Percentiles rank a stretch among this genome's conserved stretches.
Conservation (phyloP, 2,113 vertebrate genomes). For the Nematolebias whitei region DNA sequence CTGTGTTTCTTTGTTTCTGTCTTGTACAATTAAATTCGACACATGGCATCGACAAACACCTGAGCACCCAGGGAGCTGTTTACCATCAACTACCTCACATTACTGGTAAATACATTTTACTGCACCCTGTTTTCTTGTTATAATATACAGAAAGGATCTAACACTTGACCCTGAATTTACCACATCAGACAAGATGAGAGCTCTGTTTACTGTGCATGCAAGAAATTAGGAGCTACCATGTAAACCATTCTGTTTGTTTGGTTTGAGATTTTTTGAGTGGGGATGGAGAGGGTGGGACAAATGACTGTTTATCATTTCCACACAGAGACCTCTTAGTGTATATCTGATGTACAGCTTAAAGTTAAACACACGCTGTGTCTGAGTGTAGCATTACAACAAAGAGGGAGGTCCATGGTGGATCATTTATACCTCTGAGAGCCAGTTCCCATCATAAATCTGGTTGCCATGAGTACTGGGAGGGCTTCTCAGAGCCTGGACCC, state of each 20-base stretch:
- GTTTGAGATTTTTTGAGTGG: conserved; percentile 16
- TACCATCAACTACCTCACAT: background rate
- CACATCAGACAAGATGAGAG: conserved; percentile 1
- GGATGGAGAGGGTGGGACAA: background rate
- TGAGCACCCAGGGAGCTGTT: background rate
- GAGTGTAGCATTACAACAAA: background rate
- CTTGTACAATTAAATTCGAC: background rate
- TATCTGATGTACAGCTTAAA: background rate
- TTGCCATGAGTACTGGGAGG: conserved; percentile 37
- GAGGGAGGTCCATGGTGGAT: conserved; percentile 38
- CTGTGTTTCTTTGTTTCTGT: conserved; percentile 1
- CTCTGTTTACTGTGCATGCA: background rate
- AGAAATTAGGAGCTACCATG: conserved; percentile 27
- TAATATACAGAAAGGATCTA: too few relatives aligned
- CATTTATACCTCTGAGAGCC: conserved; percentile 31
- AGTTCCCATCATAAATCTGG: conserved; percentile 29
- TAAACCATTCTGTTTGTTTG: conserved; percentile 25
- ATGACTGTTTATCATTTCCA: conserved; percentile 9
- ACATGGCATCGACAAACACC: background rate
- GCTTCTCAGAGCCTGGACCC: conserved; percentile 9
- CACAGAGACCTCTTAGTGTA: background rate
- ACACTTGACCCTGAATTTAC: conserved; percentile 12
- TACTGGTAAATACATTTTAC: background rate
- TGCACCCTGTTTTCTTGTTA: background rate
- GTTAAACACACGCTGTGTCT: background rate